Evolutionary conservation across 2,888 invertebrate genomes (phyloP), one percentile per base, ranked within the genome.

Genomic region (Eueremaeus valkanovi): DNA sequence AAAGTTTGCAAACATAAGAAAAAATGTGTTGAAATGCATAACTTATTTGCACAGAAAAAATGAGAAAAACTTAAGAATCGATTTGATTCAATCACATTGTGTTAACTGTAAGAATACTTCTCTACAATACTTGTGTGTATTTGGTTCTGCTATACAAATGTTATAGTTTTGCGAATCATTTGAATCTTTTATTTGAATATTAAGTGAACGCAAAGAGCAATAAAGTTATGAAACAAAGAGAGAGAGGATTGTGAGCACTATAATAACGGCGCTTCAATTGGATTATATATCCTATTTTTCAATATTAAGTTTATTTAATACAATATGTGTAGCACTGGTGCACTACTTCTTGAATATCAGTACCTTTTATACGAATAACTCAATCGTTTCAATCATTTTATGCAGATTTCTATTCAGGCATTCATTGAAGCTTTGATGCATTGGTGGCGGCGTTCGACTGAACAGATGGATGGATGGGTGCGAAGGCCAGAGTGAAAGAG

Each of bases 401-500:
- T 66, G 36, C 36, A 66, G 6, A 66, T 66, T 66, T 72, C 51
- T 49, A 45, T 72, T 51, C 29, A 49, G 31, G 45, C 51, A 51
- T 72, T 21, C 16, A 3, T n/a, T n/a, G n/a, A n/a, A n/a, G n/a
- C n/a, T n/a, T n/a, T n/a, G 42, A 49, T 16, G 49, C 13, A 29
- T 72, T 66, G 36, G 66, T 66, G 16, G 66, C 24, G 33, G n/a
- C 49, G 31, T 31, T 51, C n/a, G 27, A 51, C 18, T 49, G 72
- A 51, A 72, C 49, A 72, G 72, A 72, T 51, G 72, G 72, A 72
- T 36, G 31, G 9, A 42, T 45, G 72, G n/a, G 21, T 42, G 33
- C 27, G 42, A 1, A 13, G 11, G 27, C 1, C 27, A 29, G 16
- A 72, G 49, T 42, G 51, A 49, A 42, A 72, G 40, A 70, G 72